These are phyloP conservation scores for Octonoba sinensis DNA, from an alignment of 2,888 invertebrate species.

Conservation along the genomic window DNA sequence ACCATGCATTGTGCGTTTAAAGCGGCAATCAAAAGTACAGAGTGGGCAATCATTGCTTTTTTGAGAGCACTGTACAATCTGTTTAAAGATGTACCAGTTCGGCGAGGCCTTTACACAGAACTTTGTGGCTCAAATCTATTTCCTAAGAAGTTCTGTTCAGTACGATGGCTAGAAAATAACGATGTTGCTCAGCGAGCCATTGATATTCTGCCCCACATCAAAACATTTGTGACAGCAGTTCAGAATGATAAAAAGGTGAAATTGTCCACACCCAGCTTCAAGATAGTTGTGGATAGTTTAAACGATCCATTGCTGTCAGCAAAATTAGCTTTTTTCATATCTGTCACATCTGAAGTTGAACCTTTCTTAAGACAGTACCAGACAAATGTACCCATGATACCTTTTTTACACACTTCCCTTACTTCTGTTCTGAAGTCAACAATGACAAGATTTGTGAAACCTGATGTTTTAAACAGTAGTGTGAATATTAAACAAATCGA, in stretches of 20 bases:
- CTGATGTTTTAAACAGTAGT: not conserved
- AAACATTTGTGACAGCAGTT: not conserved
- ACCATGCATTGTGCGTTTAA: no score
- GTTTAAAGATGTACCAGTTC: constrained; percentile 16
- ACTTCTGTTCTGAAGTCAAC: not conserved
- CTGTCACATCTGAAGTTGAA: constrained; percentile 15
- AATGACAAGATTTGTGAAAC: constrained; percentile 7
- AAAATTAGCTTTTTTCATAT: constrained; percentile 11
- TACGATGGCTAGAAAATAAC: constrained; percentile 15
- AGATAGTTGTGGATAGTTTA: not conserved
- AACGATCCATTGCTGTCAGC: constrained; percentile 1
- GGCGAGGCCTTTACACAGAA: not conserved
- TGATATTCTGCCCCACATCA: constrained; percentile 3
- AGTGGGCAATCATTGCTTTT: not conserved
- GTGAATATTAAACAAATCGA: not conserved
- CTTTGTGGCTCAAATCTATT: not conserved
- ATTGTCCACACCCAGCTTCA: constrained; percentile 6
- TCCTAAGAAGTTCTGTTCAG: constrained; percentile 21
- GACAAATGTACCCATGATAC: constrained; percentile 20
- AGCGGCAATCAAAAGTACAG: not conserved
- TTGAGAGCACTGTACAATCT: not conserved
- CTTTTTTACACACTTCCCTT: not conserved
- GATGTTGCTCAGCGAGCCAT: not conserved
- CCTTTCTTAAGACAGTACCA: constrained; percentile 16
- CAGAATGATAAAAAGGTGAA: not conserved